Evolutionary conservation across 2,888 invertebrate species (phyloP).

Genomic region (Ditylenchus weischeri): DNA sequence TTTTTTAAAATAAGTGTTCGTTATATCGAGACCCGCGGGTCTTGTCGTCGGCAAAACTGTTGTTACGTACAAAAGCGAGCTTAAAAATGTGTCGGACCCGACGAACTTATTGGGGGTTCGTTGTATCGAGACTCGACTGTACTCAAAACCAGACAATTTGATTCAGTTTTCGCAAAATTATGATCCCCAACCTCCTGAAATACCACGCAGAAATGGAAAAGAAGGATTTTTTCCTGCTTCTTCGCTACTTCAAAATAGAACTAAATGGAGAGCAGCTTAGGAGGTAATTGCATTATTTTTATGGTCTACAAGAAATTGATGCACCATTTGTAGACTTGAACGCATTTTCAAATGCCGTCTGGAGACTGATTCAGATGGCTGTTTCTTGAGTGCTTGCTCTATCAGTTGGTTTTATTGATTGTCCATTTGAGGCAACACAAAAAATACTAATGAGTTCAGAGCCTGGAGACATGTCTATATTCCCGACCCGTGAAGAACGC

Average conservation of each 20-base stretch:
- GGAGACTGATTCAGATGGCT: conserved; percentile 5
- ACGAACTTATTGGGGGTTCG: too few species aligned
- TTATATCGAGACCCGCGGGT: too few species aligned
- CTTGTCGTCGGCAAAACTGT: too few species aligned
- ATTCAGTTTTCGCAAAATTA: conserved; percentile 18
- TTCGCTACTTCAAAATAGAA: conserved; percentile 10
- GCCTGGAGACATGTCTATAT: too few species aligned
- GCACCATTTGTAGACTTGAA: conserved; percentile 12
- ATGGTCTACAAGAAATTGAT: neutral
- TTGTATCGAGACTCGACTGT: too few species aligned
- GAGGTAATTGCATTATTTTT: conserved; percentile 2
- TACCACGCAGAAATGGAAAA: conserved; percentile 4
- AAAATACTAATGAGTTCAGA: too few species aligned
- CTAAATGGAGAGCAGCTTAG: conserved; percentile 4
- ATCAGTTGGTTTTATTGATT: neutral
- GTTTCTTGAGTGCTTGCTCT: conserved; percentile 14
- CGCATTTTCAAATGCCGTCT: neutral
- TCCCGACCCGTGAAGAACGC: too few species aligned
- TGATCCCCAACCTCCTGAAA: conserved; percentile 10
- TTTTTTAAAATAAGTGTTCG: too few species aligned
- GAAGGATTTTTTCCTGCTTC: conserved; percentile 16
- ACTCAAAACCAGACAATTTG: too few species aligned
- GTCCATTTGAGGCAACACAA: too few species aligned
- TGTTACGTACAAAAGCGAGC: too few species aligned
- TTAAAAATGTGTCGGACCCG: too few species aligned